Conservation (phyloP, 2,888 invertebrate species). For the Drosophila anomelani region DNA sequence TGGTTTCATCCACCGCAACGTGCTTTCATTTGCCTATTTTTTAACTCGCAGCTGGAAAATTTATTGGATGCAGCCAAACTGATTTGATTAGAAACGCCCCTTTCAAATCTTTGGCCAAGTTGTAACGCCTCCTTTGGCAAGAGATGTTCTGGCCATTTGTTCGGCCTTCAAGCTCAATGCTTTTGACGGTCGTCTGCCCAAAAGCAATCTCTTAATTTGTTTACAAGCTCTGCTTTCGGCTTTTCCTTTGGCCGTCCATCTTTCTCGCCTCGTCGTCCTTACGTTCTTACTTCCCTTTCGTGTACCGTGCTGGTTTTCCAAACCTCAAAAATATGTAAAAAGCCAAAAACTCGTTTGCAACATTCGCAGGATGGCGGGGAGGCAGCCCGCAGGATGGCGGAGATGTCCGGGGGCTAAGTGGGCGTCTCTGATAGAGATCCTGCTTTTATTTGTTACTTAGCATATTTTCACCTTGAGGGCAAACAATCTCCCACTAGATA, state of each 20-base stretch:
- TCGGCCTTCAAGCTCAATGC: conserved; percentile 69
- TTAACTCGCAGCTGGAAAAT: conserved; percentile 47
- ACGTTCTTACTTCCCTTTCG: conserved; percentile 12
- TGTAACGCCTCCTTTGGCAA: conserved; percentile 38
- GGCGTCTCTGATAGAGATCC: conserved; percentile 72
- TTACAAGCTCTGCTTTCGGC: conserved; percentile 77
- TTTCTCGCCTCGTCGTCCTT: conserved; percentile 18
- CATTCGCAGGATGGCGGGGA: conserved; percentile 48
- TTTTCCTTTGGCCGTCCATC: conserved; percentile 57
- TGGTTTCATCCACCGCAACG: conserved; percentile 36
- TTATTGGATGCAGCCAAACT: conserved; percentile 77
- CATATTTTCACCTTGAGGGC: conserved; percentile 80
- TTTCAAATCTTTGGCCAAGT: conserved; percentile 54
- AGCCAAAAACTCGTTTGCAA: conserved; percentile 66
- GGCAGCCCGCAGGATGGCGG: conserved; percentile 1
- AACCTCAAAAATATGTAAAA: conserved; percentile 77
- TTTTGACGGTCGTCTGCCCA: conserved; percentile 72
- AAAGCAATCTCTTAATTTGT: conserved; percentile 78
- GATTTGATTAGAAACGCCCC: conserved; percentile 79
- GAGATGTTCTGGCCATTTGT: conserved; percentile 63
- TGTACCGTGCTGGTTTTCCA: conserved; percentile 59
- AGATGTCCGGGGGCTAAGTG: not conserved
- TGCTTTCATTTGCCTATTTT: conserved; percentile 32
- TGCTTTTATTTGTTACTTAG: conserved; percentile 80
- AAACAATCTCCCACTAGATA: conserved; percentile 76